Evolutionary conservation across 2,888 invertebrate genomes (phyloP).

Genomic region (Agonopterix subpropinquella): DNA sequence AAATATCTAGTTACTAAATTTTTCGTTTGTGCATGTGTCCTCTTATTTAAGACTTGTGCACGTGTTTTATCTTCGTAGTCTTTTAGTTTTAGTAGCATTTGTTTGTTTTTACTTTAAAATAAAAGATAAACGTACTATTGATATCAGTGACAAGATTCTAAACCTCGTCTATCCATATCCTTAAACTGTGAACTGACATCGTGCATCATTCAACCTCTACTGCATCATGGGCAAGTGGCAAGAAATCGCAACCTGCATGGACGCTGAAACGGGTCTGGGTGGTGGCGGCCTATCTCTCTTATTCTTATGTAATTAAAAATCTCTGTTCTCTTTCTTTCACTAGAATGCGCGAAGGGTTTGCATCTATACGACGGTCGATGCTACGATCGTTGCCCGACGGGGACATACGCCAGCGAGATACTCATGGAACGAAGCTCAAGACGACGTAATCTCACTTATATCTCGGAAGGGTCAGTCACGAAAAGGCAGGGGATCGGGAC

Average conservation of each 20-base stretch:
- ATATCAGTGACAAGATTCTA: constrained; percentile 73
- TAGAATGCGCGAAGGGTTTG: constrained; percentile 80
- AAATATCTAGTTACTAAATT: constrained; percentile 50
- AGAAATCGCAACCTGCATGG: constrained; percentile 62
- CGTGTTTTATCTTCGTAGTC: neutral
- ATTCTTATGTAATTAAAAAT: constrained; percentile 44
- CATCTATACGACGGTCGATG: constrained; percentile 78
- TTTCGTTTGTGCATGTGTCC: constrained; percentile 8
- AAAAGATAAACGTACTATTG: constrained; percentile 26
- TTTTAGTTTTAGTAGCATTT: constrained; percentile 13
- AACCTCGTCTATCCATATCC: constrained; percentile 18
- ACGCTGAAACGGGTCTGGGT: constrained; percentile 60
- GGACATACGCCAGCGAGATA: constrained; percentile 63
- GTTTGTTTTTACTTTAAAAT: constrained; percentile 11
- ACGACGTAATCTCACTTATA: constrained; percentile 56
- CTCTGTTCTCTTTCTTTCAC: constrained; percentile 65
- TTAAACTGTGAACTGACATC: constrained; percentile 36
- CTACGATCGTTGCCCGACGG: constrained; percentile 73
- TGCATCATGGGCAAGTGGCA: constrained; percentile 50
- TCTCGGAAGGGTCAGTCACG: constrained; percentile 34
- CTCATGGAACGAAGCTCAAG: constrained; percentile 52
- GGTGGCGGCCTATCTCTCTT: constrained; percentile 50
- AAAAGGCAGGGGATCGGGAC: constrained; percentile 43
- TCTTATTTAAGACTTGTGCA: neutral
- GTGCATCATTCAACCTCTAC: constrained; percentile 43